Evolutionary conservation across 2,888 invertebrate species (phyloP).

Genomic region (Syritta pipiens): DNA sequence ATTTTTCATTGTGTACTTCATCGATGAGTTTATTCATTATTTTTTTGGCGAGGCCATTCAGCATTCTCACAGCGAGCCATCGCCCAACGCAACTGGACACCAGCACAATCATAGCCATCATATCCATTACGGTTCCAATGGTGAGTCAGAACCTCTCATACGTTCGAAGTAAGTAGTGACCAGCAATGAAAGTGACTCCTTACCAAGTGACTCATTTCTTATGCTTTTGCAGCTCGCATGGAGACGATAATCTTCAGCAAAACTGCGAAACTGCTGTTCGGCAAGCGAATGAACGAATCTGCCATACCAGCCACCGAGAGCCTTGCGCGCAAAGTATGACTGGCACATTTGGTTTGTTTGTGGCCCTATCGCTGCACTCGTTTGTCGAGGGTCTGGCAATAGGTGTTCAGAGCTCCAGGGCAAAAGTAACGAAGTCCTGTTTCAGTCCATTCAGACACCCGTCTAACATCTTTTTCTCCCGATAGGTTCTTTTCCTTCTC

Average conservation of each 20-base stretch:
- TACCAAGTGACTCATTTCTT: too few species aligned
- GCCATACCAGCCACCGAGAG: slow-evolving; percentile 85
- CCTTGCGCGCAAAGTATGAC: slow-evolving; percentile 84
- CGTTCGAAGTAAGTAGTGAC: slow-evolving; percentile 31
- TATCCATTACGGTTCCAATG: slow-evolving; percentile 72
- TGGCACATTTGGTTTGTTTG: slow-evolving; percentile 84
- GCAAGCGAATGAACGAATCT: slow-evolving; percentile 78
- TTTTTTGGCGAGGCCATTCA: slow-evolving; percentile 81
- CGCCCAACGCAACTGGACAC: background rate
- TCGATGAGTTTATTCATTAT: slow-evolving; percentile 87
- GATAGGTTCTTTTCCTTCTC: slow-evolving; percentile 85
- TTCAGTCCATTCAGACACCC: slow-evolving; percentile 40
- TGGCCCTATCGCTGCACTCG: slow-evolving; percentile 88
- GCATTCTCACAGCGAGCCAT: slow-evolving; percentile 63
- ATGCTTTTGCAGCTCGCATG: background rate
- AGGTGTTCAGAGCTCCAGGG: slow-evolving; percentile 85
- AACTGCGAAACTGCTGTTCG: slow-evolving; percentile 72
- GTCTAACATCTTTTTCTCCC: slow-evolving; percentile 72
- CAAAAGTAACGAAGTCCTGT: slow-evolving; percentile 80
- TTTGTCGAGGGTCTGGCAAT: slow-evolving; percentile 90
- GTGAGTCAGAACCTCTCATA: slow-evolving; percentile 71
- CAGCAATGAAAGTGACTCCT: too few species aligned
- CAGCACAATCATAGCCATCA: slow-evolving; percentile 36
- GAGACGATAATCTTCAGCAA: background rate
- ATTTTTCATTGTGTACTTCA: slow-evolving; percentile 86